Base-by-base conservation (phyloP, 2,888 invertebrate species). In the Caradrina kadenii region DNA sequence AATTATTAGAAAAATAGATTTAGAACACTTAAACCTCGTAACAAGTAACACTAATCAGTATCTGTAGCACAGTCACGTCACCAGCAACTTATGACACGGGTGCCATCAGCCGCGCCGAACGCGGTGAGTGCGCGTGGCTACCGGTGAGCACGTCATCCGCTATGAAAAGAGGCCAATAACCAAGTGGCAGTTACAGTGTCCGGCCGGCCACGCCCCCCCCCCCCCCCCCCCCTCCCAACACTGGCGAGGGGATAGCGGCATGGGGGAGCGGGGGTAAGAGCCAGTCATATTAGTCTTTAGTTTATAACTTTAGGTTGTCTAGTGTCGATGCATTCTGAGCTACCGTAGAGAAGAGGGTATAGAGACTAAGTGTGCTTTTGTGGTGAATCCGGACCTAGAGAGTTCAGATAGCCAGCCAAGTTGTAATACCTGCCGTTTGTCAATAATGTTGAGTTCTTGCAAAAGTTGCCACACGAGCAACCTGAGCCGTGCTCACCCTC, bases 101-200 rank as follows among this genome's bases (percentile, higher is more conserved):
- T 31, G 26, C n/a, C 8, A 48, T 31, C 22, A 31, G 50, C 39
- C 31, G n/a, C 42, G 21, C 31, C 26, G 21, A 10, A 49, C 62
- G 45, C 59, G 15, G 45, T 17, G 39, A 45, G 45, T 11, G 11
- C 45, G 45, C 15, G 42, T 13, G 8, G 13, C 3, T 13, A 7
- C 13, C 45, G 15, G 45, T 45, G 45, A 48, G 26, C 64, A 58
- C 50, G 15, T 42, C 59, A 45, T 17, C 52, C 54, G 50, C 31
- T 60, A 58, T 71, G 65, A 21, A 63, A 69, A 81, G 78, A 77
- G 54, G 87, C 86, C 87, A 87, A 87, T 87, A 85, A 83, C 80
- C 83, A 86, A 84, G 85, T 87, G 82, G 73, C 82, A 72, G 88
- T 80, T 78, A 83, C 86, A 78, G 80, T 86, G 85, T 80, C 81